A percentile compares a stretch with the other conserved stretches of the same genome.
phyloP scores from a whole-genome alignment of 2,797 vertebrate genomes.

The Erethizon dorsatum region DNA sequence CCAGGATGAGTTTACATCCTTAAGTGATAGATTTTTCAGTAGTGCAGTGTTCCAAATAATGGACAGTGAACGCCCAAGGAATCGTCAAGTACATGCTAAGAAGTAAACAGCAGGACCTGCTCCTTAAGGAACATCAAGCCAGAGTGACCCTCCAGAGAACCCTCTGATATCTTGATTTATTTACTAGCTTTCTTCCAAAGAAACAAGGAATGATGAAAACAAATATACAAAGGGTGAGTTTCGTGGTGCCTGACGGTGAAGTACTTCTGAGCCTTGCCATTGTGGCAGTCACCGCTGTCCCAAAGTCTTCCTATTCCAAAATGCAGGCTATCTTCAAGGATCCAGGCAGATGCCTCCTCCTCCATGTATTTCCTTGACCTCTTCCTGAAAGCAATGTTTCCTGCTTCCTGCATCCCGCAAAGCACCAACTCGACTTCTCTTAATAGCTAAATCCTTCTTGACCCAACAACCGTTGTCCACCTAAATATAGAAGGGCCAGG shows the following conservation, averaged over 20 bases:
- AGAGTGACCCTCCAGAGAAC: background rate
- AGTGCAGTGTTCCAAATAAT: background rate
- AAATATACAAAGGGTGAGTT: background rate
- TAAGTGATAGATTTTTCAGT: background rate
- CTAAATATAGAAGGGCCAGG: background rate
- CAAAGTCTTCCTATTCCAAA: background rate
- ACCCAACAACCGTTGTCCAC: too few species aligned
- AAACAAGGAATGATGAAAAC: background rate
- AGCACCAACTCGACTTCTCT: background rate
- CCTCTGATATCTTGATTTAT: background rate
- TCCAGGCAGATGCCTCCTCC: too few species aligned
- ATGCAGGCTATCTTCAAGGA: background rate
- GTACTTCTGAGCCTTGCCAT: background rate
- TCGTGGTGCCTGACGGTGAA: background rate
- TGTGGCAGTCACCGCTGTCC: accelerated
- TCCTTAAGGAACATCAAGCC: background rate
- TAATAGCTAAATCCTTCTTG: background rate
- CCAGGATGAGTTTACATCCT: background rate
- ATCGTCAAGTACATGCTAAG: accelerated
- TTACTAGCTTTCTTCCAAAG: background rate
- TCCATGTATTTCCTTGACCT: background rate
- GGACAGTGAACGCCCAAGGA: background rate
- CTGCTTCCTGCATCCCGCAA: background rate
- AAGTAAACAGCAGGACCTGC: background rate
- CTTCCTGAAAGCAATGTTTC: background rate